Evolutionary conservation across 1,140 invertebrate species (phyloP).

Genomic region (Diprion similis): DNA sequence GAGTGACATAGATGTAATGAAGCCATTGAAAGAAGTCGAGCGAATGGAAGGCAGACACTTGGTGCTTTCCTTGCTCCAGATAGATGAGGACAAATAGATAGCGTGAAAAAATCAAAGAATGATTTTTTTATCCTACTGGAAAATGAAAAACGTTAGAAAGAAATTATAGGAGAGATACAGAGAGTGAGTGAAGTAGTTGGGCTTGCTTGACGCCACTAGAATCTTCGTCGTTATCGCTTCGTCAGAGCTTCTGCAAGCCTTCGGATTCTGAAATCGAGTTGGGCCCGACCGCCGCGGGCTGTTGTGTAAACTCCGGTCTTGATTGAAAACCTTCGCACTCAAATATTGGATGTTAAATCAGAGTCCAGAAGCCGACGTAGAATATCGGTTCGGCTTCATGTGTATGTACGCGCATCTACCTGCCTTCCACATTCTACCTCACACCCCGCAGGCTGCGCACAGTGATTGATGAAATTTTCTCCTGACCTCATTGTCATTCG

Average conservation of each 20-base stretch:
- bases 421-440: background rate
- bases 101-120: background rate
- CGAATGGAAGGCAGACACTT: background rate
- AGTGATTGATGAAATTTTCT: constrained; percentile 4
- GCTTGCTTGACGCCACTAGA: constrained; percentile 53
- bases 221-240: constrained; percentile 26
- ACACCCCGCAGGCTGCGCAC: background rate
- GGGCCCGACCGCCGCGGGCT: constrained; percentile 46
- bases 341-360: constrained; percentile 61
- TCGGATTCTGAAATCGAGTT: constrained; percentile 50
- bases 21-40: constrained; percentile 1
- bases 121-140: background rate
- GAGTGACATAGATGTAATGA: background rate
- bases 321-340: constrained; percentile 59
- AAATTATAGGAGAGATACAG: constrained; percentile 22
- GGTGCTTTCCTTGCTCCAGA: background rate
- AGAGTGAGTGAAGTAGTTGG: constrained; percentile 40
- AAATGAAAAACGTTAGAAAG: background rate
- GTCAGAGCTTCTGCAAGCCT: constrained; percentile 41
- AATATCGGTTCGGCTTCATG: background rate
- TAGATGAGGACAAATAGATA: background rate
- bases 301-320: constrained; percentile 56
- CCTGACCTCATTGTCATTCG: background rate
- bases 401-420: background rate
- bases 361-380: constrained; percentile 28